Evolutionary conservation across 2,888 invertebrate genomes (phyloP).

Genomic region (Synergus itoensis): DNA sequence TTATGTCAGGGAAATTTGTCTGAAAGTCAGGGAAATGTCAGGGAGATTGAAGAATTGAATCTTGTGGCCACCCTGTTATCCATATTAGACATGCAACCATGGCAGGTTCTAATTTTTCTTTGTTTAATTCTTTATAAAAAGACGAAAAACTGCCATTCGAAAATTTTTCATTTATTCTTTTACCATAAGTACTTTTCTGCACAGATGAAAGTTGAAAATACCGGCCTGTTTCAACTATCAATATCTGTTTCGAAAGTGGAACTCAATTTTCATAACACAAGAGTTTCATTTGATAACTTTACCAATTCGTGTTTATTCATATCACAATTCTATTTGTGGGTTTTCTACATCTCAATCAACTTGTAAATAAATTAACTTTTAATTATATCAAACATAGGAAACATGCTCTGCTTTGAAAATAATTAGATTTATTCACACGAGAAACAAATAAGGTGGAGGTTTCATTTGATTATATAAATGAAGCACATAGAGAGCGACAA

Average conservation of each 20-base stretch:
- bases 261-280: not conserved
- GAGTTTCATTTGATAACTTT: not conserved
- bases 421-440: constrained; percentile 19
- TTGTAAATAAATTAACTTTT: not conserved
- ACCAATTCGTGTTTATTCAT: not conserved
- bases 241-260: not conserved
- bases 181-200: not conserved
- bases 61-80: no score
- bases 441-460: constrained; percentile 17
- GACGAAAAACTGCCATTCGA: no score
- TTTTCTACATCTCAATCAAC: not conserved
- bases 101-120: not conserved
- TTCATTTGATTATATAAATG: constrained; percentile 7
- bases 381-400: not conserved
- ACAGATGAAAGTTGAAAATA: not conserved
- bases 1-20: no score
- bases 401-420: constrained; percentile 26
- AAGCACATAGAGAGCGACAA: not conserved
- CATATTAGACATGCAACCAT: constrained; percentile 2
- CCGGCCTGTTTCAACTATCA: not conserved
- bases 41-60: no score
- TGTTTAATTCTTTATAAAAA: no score
- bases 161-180: no score
- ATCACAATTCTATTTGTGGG: not conserved
- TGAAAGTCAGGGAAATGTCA: no score